phyloP scores from a whole-genome alignment of 2,797 vertebrate species.

The Pangasius macronema region DNA sequence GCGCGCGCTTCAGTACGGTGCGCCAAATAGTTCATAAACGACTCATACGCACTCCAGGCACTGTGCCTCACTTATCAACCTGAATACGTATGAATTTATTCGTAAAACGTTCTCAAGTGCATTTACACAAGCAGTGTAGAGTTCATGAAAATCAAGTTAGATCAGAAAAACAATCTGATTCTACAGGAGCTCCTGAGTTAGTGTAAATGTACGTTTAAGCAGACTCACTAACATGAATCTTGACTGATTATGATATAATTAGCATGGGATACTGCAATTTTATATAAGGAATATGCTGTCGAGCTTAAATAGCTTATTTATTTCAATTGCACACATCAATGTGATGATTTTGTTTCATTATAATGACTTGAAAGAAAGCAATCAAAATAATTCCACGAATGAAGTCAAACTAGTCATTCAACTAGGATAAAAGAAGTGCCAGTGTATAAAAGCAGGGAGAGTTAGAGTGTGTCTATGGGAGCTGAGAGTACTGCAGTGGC shows the following conservation, averaged over 20 bases:
- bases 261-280: too few species aligned
- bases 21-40: slow-evolving; percentile 8
- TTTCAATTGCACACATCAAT: too few species aligned
- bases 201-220: background rate
- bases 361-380: too few species aligned
- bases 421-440: background rate
- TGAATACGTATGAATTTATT: background rate
- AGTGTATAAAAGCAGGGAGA: background rate
- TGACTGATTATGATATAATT: too few species aligned
- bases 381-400: too few species aligned
- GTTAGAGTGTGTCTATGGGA: background rate
- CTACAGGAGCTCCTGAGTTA: too few species aligned
- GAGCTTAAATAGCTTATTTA: too few species aligned
- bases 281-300: too few species aligned
- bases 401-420: background rate
- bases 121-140: background rate
- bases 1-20: slow-evolving; percentile 9
- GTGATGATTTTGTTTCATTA: too few species aligned
- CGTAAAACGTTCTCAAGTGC: background rate
- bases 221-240: too few species aligned
- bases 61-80: background rate
- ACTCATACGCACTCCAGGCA: background rate
- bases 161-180: too few species aligned
- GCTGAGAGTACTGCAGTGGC: background rate
- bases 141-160: background rate